Evolutionary conservation across 2,888 invertebrate genomes (phyloP).

Genomic region (Athrips mouffetella): DNA sequence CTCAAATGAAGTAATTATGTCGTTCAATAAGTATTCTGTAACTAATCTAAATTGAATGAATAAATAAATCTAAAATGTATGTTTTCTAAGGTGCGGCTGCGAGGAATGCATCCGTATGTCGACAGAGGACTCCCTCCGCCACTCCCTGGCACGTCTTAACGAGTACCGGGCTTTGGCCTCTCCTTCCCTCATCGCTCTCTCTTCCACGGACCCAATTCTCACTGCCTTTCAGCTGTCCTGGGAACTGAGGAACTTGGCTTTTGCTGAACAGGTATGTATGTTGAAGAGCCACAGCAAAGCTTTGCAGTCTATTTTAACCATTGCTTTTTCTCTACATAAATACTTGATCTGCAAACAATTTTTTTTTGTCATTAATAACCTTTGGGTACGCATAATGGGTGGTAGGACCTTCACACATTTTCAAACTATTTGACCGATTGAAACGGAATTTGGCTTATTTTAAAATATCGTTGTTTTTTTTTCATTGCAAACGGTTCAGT

Average conservation of each 20-base stretch:
- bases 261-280: conserved; percentile 80
- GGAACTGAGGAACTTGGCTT: conserved; percentile 93
- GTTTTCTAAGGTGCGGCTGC: conserved; percentile 86
- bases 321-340: too few species aligned
- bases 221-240: conserved; percentile 97
- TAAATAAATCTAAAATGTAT: background rate
- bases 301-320: background rate
- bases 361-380: too few species aligned
- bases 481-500: too few species aligned
- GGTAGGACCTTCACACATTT: too few species aligned
- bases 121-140: conserved; percentile 85
- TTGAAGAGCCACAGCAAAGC: background rate
- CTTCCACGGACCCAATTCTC: conserved; percentile 93
- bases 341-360: too few species aligned
- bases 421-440: too few species aligned
- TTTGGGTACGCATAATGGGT: too few species aligned
- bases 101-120: conserved; percentile 89
- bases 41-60: too few species aligned
- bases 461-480: too few species aligned
- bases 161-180: conserved; percentile 95
- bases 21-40: too few species aligned
- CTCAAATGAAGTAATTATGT: too few species aligned
- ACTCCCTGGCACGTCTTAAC: conserved; percentile 93
- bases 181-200: conserved; percentile 95
- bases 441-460: too few species aligned